Evolutionary conservation across 2,888 invertebrate species (phyloP).

Genomic region (Apodemia zela): DNA sequence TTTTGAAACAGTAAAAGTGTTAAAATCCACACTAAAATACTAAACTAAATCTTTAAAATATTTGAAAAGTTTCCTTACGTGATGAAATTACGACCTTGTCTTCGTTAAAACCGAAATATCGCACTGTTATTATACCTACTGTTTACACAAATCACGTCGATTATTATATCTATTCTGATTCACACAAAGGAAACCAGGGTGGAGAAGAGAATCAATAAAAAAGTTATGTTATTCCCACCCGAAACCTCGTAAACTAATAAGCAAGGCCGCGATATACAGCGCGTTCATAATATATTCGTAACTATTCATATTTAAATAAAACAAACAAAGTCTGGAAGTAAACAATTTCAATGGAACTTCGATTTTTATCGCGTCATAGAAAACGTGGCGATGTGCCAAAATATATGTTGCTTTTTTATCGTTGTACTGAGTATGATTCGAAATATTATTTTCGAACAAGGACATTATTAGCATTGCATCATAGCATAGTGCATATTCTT

Average conservation of each 20-base stretch:
- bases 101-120: background rate
- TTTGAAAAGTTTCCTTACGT: too few relatives aligned
- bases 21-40: too few relatives aligned
- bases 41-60: too few relatives aligned
- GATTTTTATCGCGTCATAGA: constrained; percentile 68
- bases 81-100: background rate
- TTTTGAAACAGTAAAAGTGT: too few relatives aligned
- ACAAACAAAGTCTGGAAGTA: constrained; percentile 31
- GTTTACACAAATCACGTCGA: constrained; percentile 2
- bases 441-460: constrained; percentile 12
- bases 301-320: constrained; percentile 31
- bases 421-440: constrained; percentile 51
- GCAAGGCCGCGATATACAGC: constrained; percentile 17
- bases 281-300: constrained; percentile 21
- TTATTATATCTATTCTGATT: background rate
- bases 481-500: too few relatives aligned
- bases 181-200: constrained; percentile 3
- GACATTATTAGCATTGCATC: background rate
- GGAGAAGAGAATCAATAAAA: constrained; percentile 11
- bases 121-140: background rate
- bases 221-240: constrained; percentile 6
- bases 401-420: constrained; percentile 49
- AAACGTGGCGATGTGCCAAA: constrained; percentile 63
- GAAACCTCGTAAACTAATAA: constrained; percentile 10
- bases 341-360: constrained; percentile 62